phyloP scores from a whole-genome alignment of 2,888 invertebrate species.

The Sminthurinus aureus region DNA sequence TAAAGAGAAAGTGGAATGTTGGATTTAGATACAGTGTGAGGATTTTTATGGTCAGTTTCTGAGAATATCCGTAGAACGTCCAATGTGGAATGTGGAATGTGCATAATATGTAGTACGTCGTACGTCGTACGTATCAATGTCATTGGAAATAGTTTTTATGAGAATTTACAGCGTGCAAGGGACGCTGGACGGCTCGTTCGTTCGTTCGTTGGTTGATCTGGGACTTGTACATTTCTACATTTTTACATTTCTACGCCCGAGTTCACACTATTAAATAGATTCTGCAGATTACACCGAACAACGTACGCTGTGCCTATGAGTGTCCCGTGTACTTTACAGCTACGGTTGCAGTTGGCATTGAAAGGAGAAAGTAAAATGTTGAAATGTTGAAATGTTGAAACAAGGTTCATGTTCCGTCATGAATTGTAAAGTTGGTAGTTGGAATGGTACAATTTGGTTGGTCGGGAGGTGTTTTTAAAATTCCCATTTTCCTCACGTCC shows the following conservation, averaged over 20 bases:
- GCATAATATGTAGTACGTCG: not conserved
- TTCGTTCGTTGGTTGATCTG: no score
- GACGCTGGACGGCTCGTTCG: not conserved
- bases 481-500: conserved; percentile 13
- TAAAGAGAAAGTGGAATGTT: not conserved
- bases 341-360: no score
- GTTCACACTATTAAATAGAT: not conserved
- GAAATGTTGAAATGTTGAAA: not conserved
- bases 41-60: no score
- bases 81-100: not conserved
- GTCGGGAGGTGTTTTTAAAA: not conserved
- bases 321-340: no score
- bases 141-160: not conserved
- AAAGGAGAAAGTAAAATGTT: not conserved
- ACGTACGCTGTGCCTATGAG: no score
- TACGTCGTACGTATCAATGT: not conserved
- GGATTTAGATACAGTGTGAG: not conserved
- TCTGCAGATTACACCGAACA: no score
- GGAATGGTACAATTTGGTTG: not conserved
- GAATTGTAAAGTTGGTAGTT: not conserved
- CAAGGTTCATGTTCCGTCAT: no score
- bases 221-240: no score
- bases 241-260: not conserved
- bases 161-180: not conserved
- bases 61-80: no score